Conservation (phyloP, 2,888 invertebrate genomes). For the Drosophila yooni region DNA sequence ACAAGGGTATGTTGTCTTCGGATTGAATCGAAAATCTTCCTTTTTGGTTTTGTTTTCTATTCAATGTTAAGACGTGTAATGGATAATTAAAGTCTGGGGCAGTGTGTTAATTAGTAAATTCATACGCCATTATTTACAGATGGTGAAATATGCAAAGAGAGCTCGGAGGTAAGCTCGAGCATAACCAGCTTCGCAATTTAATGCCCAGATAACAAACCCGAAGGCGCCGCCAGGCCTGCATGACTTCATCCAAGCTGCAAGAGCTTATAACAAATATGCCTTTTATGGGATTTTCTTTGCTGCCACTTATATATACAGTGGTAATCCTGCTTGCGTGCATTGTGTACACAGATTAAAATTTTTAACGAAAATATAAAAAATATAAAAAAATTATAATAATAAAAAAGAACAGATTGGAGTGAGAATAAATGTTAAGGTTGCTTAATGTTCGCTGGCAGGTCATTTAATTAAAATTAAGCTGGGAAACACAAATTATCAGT, state of each 20-base stretch:
- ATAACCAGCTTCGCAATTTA: conserved; percentile 41
- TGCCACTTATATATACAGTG: background rate
- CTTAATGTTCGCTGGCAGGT: background rate
- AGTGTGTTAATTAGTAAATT: conserved; percentile 38
- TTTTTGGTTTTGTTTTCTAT: background rate
- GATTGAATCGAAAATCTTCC: background rate
- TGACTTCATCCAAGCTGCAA: conserved; percentile 2
- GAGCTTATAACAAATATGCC: conserved; percentile 44
- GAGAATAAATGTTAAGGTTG: background rate
- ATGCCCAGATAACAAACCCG: background rate
- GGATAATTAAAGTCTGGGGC: conserved; percentile 56
- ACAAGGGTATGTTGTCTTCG: background rate
- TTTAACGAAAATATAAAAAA: background rate
- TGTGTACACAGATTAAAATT: background rate
- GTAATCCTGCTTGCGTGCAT: background rate
- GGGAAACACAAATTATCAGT: background rate
- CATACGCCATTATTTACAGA: conserved; percentile 20
- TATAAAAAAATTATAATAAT: background rate
- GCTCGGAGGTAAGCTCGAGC: conserved; percentile 26
- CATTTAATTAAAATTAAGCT: background rate
- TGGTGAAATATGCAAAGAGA: conserved; percentile 18
- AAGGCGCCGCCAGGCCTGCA: background rate
- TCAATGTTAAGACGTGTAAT: conserved; percentile 9
- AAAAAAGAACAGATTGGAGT: background rate
- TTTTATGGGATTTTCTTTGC: conserved; percentile 45